Conservation (phyloP, 2,797 vertebrate genomes). For the Chiroxiphia lanceolata region DNA sequence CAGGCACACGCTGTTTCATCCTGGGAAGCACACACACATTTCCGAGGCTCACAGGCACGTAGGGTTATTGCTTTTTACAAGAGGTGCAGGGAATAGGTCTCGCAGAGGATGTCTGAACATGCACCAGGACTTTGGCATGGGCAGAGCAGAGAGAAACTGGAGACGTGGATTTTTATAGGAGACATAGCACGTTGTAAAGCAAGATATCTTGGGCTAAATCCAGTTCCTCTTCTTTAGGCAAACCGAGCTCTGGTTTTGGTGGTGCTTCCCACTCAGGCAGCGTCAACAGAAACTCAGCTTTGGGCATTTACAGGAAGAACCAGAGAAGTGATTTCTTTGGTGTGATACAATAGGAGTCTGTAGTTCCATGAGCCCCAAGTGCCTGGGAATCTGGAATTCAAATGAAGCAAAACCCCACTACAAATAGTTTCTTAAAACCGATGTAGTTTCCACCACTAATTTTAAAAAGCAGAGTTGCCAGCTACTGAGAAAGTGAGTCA, state of each 20-base stretch:
- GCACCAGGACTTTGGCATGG: not conserved
- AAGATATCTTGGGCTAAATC: not conserved
- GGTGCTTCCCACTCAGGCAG: not conserved
- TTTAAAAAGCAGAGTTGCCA: not conserved
- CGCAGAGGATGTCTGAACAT: not conserved
- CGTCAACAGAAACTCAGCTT: not conserved
- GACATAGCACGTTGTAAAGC: not conserved
- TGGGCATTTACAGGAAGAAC: not conserved
- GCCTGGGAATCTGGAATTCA: slow-evolving; percentile 13
- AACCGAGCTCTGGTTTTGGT: not conserved
- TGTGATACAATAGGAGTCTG: not conserved
- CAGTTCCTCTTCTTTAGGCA: not conserved
- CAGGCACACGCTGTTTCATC: accelerated
- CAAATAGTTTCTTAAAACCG: not conserved
- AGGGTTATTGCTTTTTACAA: not conserved
- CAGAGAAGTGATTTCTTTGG: not conserved
- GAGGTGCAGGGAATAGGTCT: not conserved
- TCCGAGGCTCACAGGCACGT: not conserved
- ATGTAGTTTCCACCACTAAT: not conserved
- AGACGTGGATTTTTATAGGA: not conserved
- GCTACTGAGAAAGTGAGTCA: slow-evolving; percentile 2
- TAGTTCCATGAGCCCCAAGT: not conserved
- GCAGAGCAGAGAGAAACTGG: not conserved
- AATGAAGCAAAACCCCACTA: slow-evolving; percentile 5
- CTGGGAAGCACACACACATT: accelerated